Evolutionary conservation across 2,888 invertebrate species (phyloP), one percentile per base, ranked within the genome.

Genomic region (Capitulum mitella): DNA sequence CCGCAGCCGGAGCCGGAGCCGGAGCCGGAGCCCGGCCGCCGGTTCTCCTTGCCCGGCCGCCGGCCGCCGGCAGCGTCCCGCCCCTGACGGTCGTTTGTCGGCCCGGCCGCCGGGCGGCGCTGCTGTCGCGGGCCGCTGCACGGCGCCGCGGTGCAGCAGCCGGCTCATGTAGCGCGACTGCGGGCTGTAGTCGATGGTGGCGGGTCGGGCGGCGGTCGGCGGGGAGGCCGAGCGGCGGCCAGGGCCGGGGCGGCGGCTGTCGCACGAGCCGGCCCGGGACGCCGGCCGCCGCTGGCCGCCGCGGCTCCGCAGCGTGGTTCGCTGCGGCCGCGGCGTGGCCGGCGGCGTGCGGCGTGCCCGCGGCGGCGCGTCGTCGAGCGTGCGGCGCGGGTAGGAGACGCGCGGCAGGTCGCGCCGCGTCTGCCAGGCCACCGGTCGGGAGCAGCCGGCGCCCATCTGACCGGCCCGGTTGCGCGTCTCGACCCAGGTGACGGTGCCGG

Each of bases 401-500:
- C 26, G 40, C 37, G 70, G 70, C 70, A 70, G 70, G 37, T 70
- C 37, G 26, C 70, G 40, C 26, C 26, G 26, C 37, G 70, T 26
- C 70, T 40, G 70, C 70, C 70, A 26, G 2, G 26, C 22, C 40
- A 37, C 37, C 58, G 58, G 58, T 1, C n/a, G 58, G n/a, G 58
- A 29, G 64, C 32, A 0, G 37, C 37, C 37, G 26, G 5, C 37
- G 26, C 40, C 70, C 70, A 70, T 26, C 37, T 37, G 10, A 3
- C 22, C 37, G 40, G 70, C 70, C 26, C 26, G 70, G 70, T 70
- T 70, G 40, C 12, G 70, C 37, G 70, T 70, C 37, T 70, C 70
- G 40, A 70, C 70, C 26, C 70, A 70, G 37, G 70, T 40, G 29
- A 37, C 37, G 40, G 10, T 22, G 40, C 14, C 70, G 37, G 40